Conservation (phyloP, 2,113 vertebrate species). For the Hystrix cristata region DNA sequence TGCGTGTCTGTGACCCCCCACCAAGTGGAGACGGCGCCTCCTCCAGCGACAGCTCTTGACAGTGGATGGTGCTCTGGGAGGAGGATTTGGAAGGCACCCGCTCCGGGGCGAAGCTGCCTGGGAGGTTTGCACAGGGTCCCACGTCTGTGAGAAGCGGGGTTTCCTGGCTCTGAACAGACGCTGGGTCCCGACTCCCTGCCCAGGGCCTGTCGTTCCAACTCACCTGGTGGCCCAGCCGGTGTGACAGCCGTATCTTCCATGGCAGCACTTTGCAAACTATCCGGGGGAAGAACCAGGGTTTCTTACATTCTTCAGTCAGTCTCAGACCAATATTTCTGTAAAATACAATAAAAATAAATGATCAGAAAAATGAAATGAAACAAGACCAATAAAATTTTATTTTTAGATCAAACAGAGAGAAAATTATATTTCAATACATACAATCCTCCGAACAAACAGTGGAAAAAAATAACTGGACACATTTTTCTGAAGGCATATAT, state of each 20-base stretch:
- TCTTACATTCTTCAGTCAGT: background rate
- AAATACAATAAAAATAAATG: constrained; percentile 11
- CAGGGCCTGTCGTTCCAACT: background rate
- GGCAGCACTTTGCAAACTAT: background rate
- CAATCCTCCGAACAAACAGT: background rate
- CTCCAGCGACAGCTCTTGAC: background rate
- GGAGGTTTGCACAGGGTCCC: background rate
- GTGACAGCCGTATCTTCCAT: background rate
- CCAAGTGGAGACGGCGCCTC: background rate
- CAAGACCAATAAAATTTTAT: background rate
- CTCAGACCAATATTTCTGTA: background rate
- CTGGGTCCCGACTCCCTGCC: background rate
- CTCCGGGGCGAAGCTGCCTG: background rate
- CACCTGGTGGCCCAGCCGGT: background rate
- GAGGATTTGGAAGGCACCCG: background rate
- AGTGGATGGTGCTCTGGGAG: background rate
- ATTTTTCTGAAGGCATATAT: background rate
- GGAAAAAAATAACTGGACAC: background rate
- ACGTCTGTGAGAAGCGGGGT: background rate
- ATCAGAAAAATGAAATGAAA: constrained; percentile 4
- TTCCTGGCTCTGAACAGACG: background rate
- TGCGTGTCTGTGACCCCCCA: background rate
- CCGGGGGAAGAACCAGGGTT: background rate
- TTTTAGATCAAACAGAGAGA: constrained; percentile 17
- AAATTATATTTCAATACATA: constrained; percentile 18